Evolutionary conservation across 2,888 invertebrate genomes (phyloP).

Genomic region (Arctia plantaginis): DNA sequence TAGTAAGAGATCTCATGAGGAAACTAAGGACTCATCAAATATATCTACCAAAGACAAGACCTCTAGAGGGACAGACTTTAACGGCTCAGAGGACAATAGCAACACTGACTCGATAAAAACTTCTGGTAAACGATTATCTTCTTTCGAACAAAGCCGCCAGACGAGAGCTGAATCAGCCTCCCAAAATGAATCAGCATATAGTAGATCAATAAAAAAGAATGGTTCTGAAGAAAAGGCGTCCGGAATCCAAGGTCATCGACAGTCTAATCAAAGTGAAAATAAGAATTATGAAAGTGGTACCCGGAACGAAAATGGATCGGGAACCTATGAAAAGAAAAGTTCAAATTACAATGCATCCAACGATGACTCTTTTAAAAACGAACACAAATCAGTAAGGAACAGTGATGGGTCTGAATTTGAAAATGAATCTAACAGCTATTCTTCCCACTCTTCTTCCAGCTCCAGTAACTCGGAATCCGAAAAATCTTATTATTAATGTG

Average conservation of each 20-base stretch:
- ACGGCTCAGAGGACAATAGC: not conserved
- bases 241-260: too few species aligned
- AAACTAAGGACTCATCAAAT: not conserved
- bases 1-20: not conserved
- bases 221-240: not conserved
- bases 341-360: fast-evolving
- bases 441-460: not conserved
- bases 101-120: too few species aligned
- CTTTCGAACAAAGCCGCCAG: not conserved
- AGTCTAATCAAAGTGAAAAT: not conserved
- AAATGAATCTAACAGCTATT: not conserved
- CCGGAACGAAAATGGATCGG: not conserved
- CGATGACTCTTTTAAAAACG: fast-evolving
- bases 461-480: not conserved
- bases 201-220: not conserved
- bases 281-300: not conserved
- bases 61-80: not conserved
- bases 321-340: fast-evolving
- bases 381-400: not conserved
- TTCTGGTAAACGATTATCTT: not conserved
- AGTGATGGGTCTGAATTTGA: not conserved
- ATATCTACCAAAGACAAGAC: not conserved
- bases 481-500: not conserved
- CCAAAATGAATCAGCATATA: not conserved
- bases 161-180: not conserved